Evolutionary conservation across 2,113 vertebrate genomes (phyloP).

Genomic region (Callionymus lyra): DNA sequence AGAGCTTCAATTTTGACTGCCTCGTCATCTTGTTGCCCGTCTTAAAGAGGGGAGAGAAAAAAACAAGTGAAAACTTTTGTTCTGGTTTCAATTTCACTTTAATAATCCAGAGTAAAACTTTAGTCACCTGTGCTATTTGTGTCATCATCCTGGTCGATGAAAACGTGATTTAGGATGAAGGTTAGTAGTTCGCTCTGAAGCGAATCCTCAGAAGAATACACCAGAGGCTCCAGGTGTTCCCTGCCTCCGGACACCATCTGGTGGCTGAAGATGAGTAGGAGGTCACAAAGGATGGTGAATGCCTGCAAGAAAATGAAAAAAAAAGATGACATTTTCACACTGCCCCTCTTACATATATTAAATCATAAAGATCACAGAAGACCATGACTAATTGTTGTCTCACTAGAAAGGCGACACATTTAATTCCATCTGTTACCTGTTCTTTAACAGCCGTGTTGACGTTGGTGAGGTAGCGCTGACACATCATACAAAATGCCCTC

Average conservation of each 20-base stretch:
- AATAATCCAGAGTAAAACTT: not conserved
- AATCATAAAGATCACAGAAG: not conserved
- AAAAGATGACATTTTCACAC: not conserved
- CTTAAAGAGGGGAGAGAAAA: conserved; percentile 60
- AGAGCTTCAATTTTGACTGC: conserved; percentile 97
- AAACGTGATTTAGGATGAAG: conserved; percentile 97
- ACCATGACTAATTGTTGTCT: not conserved
- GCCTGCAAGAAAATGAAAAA: conserved; percentile 63
- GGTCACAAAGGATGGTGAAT: conserved; percentile 94
- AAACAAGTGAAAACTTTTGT: not conserved
- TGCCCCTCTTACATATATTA: not conserved
- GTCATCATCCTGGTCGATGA: conserved; percentile 98
- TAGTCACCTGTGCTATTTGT: conserved; percentile 81
- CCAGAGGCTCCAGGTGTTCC: conserved; percentile 88
- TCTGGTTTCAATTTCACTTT: not conserved
- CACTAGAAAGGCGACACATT: not conserved
- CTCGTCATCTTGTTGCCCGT: conserved; percentile 97
- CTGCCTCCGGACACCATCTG: conserved; percentile 94
- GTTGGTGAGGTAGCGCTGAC: conserved; percentile 96
- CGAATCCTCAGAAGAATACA: conserved; percentile 91
- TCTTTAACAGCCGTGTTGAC: conserved; percentile 98
- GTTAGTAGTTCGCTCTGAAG: conserved; percentile 90
- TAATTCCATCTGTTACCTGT: conserved; percentile 69
- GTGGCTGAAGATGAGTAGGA: conserved; percentile 98
- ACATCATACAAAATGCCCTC: conserved; percentile 97